A percentile compares a stretch with the other conserved stretches of the same genome.
phyloP scores from a whole-genome alignment of 2,797 vertebrate species.

The Fundulus diaphanus region DNA sequence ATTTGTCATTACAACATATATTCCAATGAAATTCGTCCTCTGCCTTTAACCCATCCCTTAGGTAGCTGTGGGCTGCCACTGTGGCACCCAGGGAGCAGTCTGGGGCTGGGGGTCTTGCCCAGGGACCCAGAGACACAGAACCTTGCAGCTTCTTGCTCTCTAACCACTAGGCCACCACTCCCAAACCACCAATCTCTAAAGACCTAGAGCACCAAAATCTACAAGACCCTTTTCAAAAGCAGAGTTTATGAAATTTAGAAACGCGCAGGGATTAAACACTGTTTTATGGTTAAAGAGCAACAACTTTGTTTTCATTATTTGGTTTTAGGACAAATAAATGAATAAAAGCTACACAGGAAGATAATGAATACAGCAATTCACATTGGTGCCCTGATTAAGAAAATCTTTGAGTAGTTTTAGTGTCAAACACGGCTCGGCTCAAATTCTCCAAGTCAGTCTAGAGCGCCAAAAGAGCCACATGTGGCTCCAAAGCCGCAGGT shows the following conservation, averaged over 20 bases:
- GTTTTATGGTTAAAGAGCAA: not conserved
- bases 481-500: slow-evolving; percentile 2
- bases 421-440: not conserved
- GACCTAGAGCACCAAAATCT: not conserved
- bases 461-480: not conserved
- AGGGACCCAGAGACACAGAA: too few relatives aligned
- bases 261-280: not conserved
- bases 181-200: too few relatives aligned
- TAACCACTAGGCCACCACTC: too few relatives aligned
- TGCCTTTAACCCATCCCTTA: too few relatives aligned
- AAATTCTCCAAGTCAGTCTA: not conserved
- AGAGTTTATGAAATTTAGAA: not conserved
- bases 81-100: too few relatives aligned
- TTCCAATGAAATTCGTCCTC: too few relatives aligned
- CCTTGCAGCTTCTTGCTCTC: too few relatives aligned
- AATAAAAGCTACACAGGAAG: not conserved
- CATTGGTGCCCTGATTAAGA: not conserved
- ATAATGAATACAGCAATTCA: not conserved
- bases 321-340: not conserved
- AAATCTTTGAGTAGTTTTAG: too few relatives aligned
- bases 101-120: too few relatives aligned
- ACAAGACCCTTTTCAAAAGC: not conserved
- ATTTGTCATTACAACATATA: too few relatives aligned
- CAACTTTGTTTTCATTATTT: not conserved
- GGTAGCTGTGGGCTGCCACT: too few relatives aligned